Evolutionary conservation across 2,888 invertebrate genomes (phyloP), one percentile per base, ranked within the genome.

Genomic region (Gortyna flavago): DNA sequence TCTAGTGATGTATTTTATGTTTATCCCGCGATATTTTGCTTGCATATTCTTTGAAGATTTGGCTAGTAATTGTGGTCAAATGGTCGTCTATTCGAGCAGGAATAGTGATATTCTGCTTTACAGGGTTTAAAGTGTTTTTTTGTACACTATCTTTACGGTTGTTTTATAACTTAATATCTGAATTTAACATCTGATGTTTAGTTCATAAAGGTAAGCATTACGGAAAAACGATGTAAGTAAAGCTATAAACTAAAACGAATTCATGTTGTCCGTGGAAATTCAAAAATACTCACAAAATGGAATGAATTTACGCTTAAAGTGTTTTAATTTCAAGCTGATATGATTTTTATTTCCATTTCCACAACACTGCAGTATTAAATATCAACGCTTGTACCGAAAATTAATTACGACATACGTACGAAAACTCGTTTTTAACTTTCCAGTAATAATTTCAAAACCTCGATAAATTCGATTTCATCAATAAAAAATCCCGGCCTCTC

Each of bases 311-410:
- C 48, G 25, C 3, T 41, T 3, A 16, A 80, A 80, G 79, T 62
- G 71, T 84, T 83, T 79, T 71, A 67, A 84, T 84, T 84, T 72
- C 41, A 54, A 48, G 25, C 57, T 57, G 32, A 32, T 54, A 61
- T 62, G 61, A 48, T 84, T 51, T 67, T 62, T 48, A 67, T 70
- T 72, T 62, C n/a, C 48, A 70, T 70, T 81, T 67, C 5, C 48
- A 57, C 21, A 73, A 73, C n/a, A 48, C n/a, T 68, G n/a, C 62
- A 57, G 4, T 48, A 48, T 70, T 61, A 48, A 71, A 79, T 25
- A 79, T 48, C n/a, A 69, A 57, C 32, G 29, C 29, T 41, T 67
- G 18, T 6, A 73, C 29, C 18, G 9, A 57, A 51, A 75, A 71
- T 65, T 67, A 72, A 81, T 69, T 51, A 66, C 25, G 32, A 70